Evolutionary conservation across 2,797 vertebrate species (phyloP).

Genomic region (Hydrophis major): DNA sequence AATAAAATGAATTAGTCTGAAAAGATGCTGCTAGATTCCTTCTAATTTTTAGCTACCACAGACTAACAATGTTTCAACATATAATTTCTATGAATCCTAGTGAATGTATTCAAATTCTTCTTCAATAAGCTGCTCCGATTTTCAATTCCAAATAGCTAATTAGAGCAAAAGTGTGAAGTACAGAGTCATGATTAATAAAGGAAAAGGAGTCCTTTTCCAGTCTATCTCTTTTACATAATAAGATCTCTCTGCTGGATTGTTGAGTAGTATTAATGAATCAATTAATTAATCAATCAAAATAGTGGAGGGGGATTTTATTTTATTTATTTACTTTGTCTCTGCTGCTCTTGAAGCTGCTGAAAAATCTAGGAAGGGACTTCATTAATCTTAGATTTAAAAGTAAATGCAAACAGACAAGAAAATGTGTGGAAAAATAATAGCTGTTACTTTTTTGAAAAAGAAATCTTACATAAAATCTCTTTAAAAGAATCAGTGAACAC

Average conservation of each 20-base stretch:
- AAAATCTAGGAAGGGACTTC: constrained; percentile 38
- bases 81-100: neutral
- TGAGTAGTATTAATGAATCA: constrained; percentile 40
- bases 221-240: neutral
- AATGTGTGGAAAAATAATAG: constrained; percentile 18
- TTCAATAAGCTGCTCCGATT: neutral
- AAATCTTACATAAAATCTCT: constrained; percentile 44
- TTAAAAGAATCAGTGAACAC: constrained; percentile 37
- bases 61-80: neutral
- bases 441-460: neutral
- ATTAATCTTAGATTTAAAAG: constrained; percentile 47
- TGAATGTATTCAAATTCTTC: neutral
- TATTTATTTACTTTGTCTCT: constrained; percentile 20
- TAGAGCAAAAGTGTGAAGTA: neutral
- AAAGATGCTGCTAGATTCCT: neutral
- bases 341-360: constrained; percentile 39
- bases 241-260: constrained; percentile 14
- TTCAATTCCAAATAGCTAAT: neutral
- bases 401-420: constrained; percentile 32
- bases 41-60: neutral
- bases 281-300: neutral
- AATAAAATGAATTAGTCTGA: neutral
- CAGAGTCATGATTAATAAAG: neutral
- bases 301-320: neutral
- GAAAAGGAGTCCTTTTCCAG: too few species aligned